phyloP scores from a whole-genome alignment of 2,888 invertebrate genomes.

The Vesta saturnalis region DNA sequence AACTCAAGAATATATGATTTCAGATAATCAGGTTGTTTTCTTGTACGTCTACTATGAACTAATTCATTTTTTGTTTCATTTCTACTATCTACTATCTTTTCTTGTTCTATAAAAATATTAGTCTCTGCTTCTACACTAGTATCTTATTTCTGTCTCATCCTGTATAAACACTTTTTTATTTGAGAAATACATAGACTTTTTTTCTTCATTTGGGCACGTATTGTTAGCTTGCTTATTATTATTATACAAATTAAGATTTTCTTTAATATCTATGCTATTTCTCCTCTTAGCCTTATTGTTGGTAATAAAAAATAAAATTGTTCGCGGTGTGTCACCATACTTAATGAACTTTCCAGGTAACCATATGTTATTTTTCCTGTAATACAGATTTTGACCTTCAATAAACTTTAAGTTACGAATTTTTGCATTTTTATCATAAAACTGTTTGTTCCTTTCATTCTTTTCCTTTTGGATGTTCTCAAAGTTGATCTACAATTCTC shows the following conservation, averaged over 20 bases:
- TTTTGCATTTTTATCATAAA: not conserved
- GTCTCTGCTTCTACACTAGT: not conserved
- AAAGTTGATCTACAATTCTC: not conserved
- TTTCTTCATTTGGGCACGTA: not conserved
- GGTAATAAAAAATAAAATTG: not conserved
- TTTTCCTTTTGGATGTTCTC: not conserved
- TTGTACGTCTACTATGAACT: not conserved
- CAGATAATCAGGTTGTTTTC: too few relatives aligned
- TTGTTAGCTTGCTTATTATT: not conserved
- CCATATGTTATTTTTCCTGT: not conserved
- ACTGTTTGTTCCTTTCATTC: not conserved
- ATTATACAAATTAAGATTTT: not conserved
- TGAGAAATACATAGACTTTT: not conserved
- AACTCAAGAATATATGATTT: too few relatives aligned
- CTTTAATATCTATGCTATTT: not conserved
- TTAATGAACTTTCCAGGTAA: not conserved
- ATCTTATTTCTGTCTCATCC: not conserved
- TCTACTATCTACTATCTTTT: not conserved
- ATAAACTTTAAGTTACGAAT: not conserved
- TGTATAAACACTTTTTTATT: not conserved
- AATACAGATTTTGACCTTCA: not conserved
- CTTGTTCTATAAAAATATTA: too few relatives aligned
- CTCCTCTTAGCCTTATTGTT: not conserved
- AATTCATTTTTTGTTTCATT: not conserved
- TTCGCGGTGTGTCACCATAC: not conserved